phyloP scores from a whole-genome alignment of 2,888 invertebrate species.

The Lasioglossum morio region DNA sequence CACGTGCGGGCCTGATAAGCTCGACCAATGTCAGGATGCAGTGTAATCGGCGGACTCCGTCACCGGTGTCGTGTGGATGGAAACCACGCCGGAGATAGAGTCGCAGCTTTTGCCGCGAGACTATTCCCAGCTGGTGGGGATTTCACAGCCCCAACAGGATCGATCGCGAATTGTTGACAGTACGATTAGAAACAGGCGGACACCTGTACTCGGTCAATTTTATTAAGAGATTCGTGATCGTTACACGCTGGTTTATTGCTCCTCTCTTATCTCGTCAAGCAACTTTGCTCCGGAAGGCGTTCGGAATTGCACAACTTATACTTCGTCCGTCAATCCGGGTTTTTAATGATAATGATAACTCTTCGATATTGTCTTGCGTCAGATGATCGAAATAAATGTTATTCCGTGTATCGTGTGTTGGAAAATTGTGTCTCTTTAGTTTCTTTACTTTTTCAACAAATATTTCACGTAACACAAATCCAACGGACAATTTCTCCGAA shows the following conservation, averaged over 20 bases:
- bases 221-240: not conserved
- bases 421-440: too few relatives aligned
- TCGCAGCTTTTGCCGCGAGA: not conserved
- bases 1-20: conserved; percentile 62
- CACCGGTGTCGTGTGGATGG: conserved; percentile 32
- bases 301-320: not conserved
- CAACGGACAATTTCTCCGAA: not conserved
- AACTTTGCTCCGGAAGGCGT: not conserved
- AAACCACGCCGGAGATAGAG: conserved; percentile 24
- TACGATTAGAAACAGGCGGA: conserved; percentile 15
- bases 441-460: too few relatives aligned
- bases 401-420: too few relatives aligned
- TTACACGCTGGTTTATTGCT: not conserved
- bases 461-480: not conserved
- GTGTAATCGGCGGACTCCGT: conserved; percentile 51
- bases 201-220: conserved; percentile 5
- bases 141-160: not conserved
- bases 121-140: not conserved
- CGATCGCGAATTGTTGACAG: conserved; percentile 43
- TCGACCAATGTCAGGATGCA: conserved; percentile 63
- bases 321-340: not conserved
- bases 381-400: too few relatives aligned
- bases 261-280: not conserved
- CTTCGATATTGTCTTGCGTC: not conserved
- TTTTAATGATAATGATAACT: not conserved